Base-by-base conservation (phyloP, 2,113 vertebrate species). In the Entelurus aequoreus region DNA sequence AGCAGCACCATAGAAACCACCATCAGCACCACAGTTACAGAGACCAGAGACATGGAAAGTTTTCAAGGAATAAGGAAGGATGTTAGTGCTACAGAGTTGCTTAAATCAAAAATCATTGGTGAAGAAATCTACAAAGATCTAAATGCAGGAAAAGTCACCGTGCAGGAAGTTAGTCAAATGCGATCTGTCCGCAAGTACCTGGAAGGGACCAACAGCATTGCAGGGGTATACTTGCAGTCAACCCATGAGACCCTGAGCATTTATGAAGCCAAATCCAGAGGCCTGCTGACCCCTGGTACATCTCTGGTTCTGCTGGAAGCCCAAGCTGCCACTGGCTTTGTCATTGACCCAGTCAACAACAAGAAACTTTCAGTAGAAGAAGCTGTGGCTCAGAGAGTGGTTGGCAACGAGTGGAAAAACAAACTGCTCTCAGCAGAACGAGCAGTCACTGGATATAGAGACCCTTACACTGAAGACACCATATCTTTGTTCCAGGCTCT, bases 231-330 rank as follows among this genome's bases (percentile, higher is more conserved):
- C 1, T 62, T 94, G 1, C 88, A 88, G 69, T 91, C 91, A 0
- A 91, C 90, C 0, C 69, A 86, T 16, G 81, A 88, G 69, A 87
- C 71, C 1, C 76, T 94, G 47, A 90, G 89, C 72, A 86, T 94
- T 64, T 91, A 91, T 0, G 78, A 93, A 65, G 93, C 93, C 0
- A 92, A 87, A 53, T 14, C 69, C 50, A 90, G 66, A 62, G 82
- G 90, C 0, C 77, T 93, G 0, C 67, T 95, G 0, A 84, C 90
- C 48, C 93, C 91, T 0, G 93, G 93, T 28, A 94, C 93, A 0
- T 90, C 92, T 0, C 86, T 95, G 40, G 86, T 94, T 13, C 89
- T 95, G 8, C 77, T 95, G 42, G 94, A 95, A 71, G 94, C 94
- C 0, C 93, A 94, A 69, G 93, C 93, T 0, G 93, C 93, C 75